phyloP scores from a whole-genome alignment of 2,113 vertebrate species.

The Odocoileus virginianus region DNA sequence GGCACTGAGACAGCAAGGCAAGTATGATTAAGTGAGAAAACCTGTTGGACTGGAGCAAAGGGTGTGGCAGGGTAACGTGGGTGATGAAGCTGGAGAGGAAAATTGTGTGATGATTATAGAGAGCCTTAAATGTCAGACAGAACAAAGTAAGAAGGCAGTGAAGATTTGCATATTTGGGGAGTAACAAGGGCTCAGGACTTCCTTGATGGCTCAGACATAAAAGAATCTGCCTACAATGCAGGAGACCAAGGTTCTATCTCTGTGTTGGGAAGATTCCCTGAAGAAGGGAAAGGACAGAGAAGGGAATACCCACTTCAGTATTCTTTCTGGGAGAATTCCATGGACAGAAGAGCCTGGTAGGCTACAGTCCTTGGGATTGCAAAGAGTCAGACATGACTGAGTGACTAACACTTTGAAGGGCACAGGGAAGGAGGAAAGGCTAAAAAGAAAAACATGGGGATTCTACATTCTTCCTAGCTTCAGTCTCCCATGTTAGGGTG shows the following conservation, averaged over 20 bases:
- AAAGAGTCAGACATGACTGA: not conserved
- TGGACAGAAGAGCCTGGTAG: not conserved
- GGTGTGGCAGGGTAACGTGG: not conserved
- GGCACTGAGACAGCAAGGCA: not conserved
- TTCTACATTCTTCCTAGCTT: not conserved
- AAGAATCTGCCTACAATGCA: not conserved
- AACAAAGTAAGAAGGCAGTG: conserved; percentile 3
- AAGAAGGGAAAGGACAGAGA: not conserved
- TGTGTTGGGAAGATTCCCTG: not conserved
- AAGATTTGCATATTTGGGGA: not conserved
- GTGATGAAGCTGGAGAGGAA: not conserved
- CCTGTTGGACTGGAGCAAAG: conserved; percentile 12
- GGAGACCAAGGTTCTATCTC: not conserved
- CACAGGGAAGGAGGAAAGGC: not conserved
- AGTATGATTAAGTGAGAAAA: conserved; percentile 25
- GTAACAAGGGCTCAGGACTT: not conserved
- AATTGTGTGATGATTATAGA: conserved; percentile 28
- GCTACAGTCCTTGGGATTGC: not conserved
- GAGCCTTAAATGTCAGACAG: not conserved
- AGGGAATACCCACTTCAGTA: not conserved
- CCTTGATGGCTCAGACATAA: not conserved
- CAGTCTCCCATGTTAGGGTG: not conserved
- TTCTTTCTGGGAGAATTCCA: not conserved
- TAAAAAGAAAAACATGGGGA: not conserved
- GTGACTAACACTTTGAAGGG: not conserved